Evolutionary conservation across 2,113 vertebrate species (phyloP), one percentile per base, ranked within the genome.

Genomic region (Eira barbara): DNA sequence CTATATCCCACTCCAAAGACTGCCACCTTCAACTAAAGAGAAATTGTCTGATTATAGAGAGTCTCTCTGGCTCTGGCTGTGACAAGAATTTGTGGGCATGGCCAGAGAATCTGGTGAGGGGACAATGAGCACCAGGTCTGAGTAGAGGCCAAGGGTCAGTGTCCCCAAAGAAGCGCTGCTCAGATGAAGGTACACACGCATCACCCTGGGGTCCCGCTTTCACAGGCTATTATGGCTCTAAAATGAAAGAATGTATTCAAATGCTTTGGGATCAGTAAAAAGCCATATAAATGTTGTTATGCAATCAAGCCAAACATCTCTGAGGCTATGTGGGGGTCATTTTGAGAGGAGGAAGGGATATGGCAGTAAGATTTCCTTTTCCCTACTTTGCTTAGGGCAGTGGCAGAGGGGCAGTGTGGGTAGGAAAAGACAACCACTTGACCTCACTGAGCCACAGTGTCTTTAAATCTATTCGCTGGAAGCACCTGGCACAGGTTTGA

Each of bases 401-500:
- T 34, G 18, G n/a, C 52, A 18, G 34, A 8, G 34, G 7, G 12
- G 34, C 13, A 10, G 61, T 31, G 39, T 86, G 14, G 42, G 81
- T 90, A 90, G 82, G 61, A 59, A 94, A 86, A 45, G 11, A 91
- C 8, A 29, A 61, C n/a, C 63, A 84, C 67, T 95, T 97, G 76
- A 81, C 36, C 76, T 93, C 63, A 92, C 20, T 61, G 74, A 83
- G 45, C 39, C 76, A 52, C 13, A 47, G 1, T 42, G 80, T 90
- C 67, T 93, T 91, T 63, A 84, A 89, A 55, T 61, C 27, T 86
- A 11, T 34, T 84, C 47, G 17, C 49, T 81, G 20, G 15, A 85
- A 95, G 27, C 34, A 95, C 76, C 89, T 76, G 57, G 63, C 86
- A 61, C 55, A 95, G 47, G 63, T 85, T 94, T 94, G 85, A 71